Percentiles rank a stretch among this genome's conserved stretches.
Conservation (phyloP, 2,797 vertebrate species). For the Microchirus variegatus region DNA sequence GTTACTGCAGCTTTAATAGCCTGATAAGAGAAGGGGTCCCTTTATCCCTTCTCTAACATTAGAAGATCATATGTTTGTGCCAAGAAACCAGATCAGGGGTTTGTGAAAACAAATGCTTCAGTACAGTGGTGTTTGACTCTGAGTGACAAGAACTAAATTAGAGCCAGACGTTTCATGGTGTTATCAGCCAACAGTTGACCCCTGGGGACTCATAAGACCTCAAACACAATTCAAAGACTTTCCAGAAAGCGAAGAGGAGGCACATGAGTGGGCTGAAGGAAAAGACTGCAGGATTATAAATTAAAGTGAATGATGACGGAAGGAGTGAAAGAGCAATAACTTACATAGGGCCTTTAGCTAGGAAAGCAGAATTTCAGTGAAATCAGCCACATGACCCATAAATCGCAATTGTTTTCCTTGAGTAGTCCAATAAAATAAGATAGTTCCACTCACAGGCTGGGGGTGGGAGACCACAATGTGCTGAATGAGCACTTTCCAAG, state of each 20-base stretch:
- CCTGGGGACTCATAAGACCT: constrained; percentile 26
- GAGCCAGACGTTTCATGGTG: constrained; percentile 20
- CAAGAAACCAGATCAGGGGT: too few relatives aligned
- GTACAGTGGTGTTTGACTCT: not conserved
- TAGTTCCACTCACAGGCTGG: constrained; percentile 5
- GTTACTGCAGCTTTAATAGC: too few relatives aligned
- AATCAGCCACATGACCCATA: constrained; percentile 53
- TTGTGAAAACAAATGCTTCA: constrained; percentile 8
- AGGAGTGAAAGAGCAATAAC: constrained; percentile 27
- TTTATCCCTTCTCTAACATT: too few relatives aligned
- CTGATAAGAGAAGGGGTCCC: too few relatives aligned
- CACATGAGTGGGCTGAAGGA: not conserved
- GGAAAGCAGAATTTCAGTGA: constrained; percentile 43
- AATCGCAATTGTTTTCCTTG: constrained; percentile 63
- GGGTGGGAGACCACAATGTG: constrained; percentile 29
- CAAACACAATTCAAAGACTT: constrained; percentile 16
- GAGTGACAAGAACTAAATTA: constrained; percentile 16
- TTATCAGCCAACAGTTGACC: constrained; percentile 22
- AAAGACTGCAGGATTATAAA: constrained; percentile 24
- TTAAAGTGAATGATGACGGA: constrained; percentile 22
- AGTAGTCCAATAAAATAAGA: constrained; percentile 61
- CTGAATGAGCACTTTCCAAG: constrained; percentile 66
- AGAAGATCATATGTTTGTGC: too few relatives aligned
- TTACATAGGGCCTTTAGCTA: constrained; percentile 42
- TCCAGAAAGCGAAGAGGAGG: constrained; percentile 2